Conservation (phyloP, 2,113 vertebrate genomes). For the Urocitellus parryii region DNA sequence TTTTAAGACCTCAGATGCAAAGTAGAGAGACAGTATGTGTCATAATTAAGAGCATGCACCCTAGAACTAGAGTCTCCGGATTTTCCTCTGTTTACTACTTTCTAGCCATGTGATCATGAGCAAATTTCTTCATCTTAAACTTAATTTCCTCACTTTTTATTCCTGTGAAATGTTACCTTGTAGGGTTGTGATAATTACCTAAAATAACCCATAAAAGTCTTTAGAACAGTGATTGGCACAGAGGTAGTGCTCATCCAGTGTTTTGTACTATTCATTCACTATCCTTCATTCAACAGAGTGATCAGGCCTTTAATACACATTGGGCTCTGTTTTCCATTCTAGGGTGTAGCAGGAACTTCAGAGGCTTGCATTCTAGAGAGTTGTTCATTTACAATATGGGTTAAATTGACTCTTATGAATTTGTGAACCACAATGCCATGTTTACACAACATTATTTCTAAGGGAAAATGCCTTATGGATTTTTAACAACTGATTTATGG, state of each 20-base stretch:
- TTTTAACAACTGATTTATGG: slow-evolving; percentile 14
- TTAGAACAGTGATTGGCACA: not conserved
- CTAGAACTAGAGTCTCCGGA: not conserved
- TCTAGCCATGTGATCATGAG: not conserved
- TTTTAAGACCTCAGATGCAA: not conserved
- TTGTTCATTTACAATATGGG: slow-evolving; percentile 1
- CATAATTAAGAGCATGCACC: not conserved
- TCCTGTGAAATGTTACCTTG: not conserved
- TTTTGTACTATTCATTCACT: not conserved
- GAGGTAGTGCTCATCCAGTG: not conserved
- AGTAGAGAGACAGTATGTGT: not conserved
- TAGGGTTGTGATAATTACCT: not conserved
- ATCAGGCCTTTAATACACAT: accelerated
- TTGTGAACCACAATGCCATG: slow-evolving; percentile 49
- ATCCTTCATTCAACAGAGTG: not conserved
- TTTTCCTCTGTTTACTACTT: too few species aligned
- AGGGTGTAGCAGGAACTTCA: not conserved
- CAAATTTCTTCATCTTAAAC: not conserved
- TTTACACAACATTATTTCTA: slow-evolving; percentile 35
- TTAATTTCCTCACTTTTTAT: not conserved
- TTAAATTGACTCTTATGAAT: slow-evolving; percentile 30
- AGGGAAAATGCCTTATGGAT: slow-evolving; percentile 40
- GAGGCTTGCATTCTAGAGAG: not conserved
- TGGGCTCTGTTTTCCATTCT: not conserved
- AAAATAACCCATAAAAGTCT: not conserved